Percentiles rank a stretch among this genome's conserved stretches.
Evolutionary conservation across 2,113 vertebrate species (phyloP).

Genomic region (Mustela nigripes): DNA sequence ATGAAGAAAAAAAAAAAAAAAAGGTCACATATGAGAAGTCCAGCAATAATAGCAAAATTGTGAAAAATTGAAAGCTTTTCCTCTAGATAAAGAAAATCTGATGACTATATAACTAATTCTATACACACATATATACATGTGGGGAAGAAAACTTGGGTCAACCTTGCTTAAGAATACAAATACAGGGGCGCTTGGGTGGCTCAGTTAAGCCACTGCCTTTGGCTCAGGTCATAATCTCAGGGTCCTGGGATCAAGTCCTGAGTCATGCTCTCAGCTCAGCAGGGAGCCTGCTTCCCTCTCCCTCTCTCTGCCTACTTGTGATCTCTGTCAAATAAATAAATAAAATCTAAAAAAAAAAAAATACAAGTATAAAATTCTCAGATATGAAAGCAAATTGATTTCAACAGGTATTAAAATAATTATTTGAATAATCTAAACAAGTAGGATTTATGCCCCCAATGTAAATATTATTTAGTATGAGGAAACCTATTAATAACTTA

Average conservation of each 20-base stretch:
- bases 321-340: too few species aligned
- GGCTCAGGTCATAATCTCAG: too few species aligned
- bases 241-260: too few species aligned
- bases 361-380: slow-evolving; percentile 34
- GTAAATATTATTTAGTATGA: slow-evolving; percentile 20
- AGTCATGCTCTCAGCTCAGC: too few species aligned
- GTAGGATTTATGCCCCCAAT: not conserved
- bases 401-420: slow-evolving; percentile 20
- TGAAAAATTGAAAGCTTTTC: not conserved
- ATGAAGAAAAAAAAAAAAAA: not conserved
- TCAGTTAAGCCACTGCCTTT: too few species aligned
- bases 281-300: too few species aligned
- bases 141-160: not conserved
- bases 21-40: not conserved
- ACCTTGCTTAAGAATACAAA: not conserved
- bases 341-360: not conserved
- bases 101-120: not conserved
- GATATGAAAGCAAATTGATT: slow-evolving; percentile 20
- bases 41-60: not conserved
- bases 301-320: too few species aligned
- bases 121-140: not conserved
- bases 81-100: not conserved
- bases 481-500: not conserved
- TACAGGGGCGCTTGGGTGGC: not conserved
- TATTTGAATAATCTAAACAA: not conserved